A percentile compares a stretch with the other conserved stretches of the same genome.
Evolutionary conservation across 2,797 vertebrate genomes (phyloP).

Genomic region (Bufotes viridis): DNA sequence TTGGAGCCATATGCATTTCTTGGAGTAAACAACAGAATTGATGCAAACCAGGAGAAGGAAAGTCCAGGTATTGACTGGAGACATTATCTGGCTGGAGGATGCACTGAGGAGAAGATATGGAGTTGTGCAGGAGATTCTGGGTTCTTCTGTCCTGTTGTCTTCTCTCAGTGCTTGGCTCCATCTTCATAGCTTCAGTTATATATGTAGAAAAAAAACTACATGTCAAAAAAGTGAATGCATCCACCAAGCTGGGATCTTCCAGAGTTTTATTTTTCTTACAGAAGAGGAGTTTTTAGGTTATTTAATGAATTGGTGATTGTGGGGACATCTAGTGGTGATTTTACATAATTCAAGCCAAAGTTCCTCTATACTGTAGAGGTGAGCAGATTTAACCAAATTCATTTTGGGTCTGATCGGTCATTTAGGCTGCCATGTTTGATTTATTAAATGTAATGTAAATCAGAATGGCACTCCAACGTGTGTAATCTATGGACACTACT

Average conservation of each 20-base stretch:
- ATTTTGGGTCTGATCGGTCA: no score
- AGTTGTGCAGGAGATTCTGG: background rate
- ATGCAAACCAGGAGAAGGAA: background rate
- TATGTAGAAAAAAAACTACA: no score
- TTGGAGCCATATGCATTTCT: background rate
- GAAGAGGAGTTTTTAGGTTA: background rate
- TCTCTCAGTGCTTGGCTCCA: no score
- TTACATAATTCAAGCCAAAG: no score
- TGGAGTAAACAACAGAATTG: background rate
- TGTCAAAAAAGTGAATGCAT: no score
- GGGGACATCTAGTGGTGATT: background rate
- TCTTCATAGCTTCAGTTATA: no score
- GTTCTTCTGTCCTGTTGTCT: background rate
- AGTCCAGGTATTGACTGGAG: background rate
- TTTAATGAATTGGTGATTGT: background rate
- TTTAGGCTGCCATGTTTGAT: no score
- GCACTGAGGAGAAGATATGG: background rate
- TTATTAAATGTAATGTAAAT: no score
- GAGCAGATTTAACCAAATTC: no score
- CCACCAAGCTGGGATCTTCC: background rate
- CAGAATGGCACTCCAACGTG: no score
- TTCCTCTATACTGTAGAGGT: no score
- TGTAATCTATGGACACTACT: no score
- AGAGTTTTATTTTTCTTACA: background rate
- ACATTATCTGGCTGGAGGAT: background rate